Evolutionary conservation across 2,888 invertebrate species (phyloP), one percentile per base, ranked within the genome.

Genomic region (Chromoteleia sp.): DNA sequence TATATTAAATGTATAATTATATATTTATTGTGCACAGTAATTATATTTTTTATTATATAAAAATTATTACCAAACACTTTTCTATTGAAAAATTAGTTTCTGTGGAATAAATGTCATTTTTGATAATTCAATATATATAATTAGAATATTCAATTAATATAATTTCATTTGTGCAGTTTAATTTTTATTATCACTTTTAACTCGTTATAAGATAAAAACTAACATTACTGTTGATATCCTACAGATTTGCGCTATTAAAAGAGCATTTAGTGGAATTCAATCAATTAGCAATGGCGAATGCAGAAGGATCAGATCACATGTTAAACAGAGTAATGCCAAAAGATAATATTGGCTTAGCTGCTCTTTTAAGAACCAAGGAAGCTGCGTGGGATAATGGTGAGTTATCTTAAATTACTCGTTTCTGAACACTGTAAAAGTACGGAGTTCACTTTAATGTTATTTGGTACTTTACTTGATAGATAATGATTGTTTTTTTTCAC

Each of bases 181-280:
- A 7, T 29, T 36, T 3, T n/a, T n/a, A 36, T 36, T 36, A 36
- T 25, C 29, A 29, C n/a, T 36, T 36, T 1, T 2, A 1, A 7
- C 17, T n/a, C 7, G 30, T 36, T 39, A 30, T 19, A 12, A 48
- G 19, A 48, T 19, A 15, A 25, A 58, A 61, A 73, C n/a, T 52
- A 63, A 73, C 25, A 73, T 41, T 19, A 19, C 17, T 48, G 12
- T 74, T 61, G 25, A 61, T 21, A 5, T 76, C 78, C 92, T 92
- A 4, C 92, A 99, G 98, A 93, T 99, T 99, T 93, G 94, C 96
- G 48, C 93, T 99, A 92, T 96, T 99, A 84, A 98, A 98, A 92
- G 98, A 99, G 92, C 97, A 98, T 92, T 94, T 99, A 89, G 97
- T 99, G 86, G 99, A 99, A 94, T 99, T 99, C 93, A 99, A 98